A percentile compares a stretch with the other conserved stretches of the same genome.
These are phyloP conservation scores for Nebria brevicollis DNA, from an alignment of 2,888 invertebrate genomes.

Conservation along the genomic window DNA sequence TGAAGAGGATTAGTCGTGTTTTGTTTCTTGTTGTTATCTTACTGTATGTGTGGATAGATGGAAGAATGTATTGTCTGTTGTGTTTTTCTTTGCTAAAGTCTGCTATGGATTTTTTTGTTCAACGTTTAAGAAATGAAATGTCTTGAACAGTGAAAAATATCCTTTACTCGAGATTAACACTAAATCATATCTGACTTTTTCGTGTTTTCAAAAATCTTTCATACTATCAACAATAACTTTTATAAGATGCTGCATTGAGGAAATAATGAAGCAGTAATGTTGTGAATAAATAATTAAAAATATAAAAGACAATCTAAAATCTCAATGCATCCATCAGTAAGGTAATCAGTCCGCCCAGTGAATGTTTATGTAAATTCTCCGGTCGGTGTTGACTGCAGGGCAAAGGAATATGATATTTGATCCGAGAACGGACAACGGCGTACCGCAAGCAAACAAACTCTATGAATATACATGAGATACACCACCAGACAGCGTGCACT, in stretches of 20 bases:
- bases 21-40: slow-evolving; percentile 7
- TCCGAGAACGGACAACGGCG: not conserved
- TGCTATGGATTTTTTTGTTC: not conserved
- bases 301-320: not conserved
- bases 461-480: slow-evolving; percentile 17
- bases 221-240: no score
- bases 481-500: not conserved
- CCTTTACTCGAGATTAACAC: not conserved
- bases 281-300: not conserved
- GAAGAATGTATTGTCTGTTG: not conserved
- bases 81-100: not conserved
- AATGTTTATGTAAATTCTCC: not conserved
- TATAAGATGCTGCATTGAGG: no score
- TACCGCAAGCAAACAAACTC: slow-evolving; percentile 4
- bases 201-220: not conserved
- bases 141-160: slow-evolving; percentile 8
- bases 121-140: slow-evolving; percentile 12
- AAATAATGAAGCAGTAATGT: no score
- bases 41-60: slow-evolving; percentile 4
- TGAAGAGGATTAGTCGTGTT: slow-evolving; percentile 19
- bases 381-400: not conserved
- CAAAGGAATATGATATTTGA: not conserved
- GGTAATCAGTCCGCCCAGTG: not conserved
- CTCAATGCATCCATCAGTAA: not conserved
- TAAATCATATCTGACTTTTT: not conserved